Evolutionary conservation across 2,797 vertebrate species (phyloP).

Genomic region (Leptatherina wallacei): DNA sequence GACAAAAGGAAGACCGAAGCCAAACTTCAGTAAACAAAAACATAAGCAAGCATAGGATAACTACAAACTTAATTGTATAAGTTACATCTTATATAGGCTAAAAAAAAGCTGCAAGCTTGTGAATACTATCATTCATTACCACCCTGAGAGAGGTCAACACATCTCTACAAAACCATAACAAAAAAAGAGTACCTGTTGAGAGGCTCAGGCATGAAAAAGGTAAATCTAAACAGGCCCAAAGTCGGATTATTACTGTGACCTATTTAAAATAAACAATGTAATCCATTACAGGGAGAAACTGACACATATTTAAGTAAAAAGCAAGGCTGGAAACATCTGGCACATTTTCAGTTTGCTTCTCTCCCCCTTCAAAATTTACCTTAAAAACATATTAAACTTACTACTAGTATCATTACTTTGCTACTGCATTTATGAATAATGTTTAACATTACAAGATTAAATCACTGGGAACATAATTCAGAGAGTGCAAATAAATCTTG

Average conservation of each 20-base stretch:
- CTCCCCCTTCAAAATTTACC: conserved; percentile 10
- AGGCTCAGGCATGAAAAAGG: conserved; percentile 40
- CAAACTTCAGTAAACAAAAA: conserved; percentile 15
- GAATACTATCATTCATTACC: conserved; percentile 16
- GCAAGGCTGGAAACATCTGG: conserved; percentile 38
- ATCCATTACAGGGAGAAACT: conserved; percentile 26
- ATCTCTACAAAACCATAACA: conserved; percentile 23
- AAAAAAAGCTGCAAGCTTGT: conserved; percentile 11
- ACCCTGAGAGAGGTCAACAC: conserved; percentile 30
- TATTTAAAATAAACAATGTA: conserved; percentile 33
- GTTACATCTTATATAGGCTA: conserved; percentile 21
- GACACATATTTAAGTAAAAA: conserved; percentile 43
- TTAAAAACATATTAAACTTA: conserved; percentile 34
- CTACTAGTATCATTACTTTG: conserved; percentile 37
- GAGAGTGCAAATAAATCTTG: conserved; percentile 49
- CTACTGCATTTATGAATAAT: conserved; percentile 50
- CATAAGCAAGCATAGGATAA: conserved; percentile 18
- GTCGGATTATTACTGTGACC: conserved; percentile 11
- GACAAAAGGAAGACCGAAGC: conserved; percentile 20
- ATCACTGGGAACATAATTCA: conserved; percentile 41
- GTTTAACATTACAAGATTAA: conserved; percentile 34
- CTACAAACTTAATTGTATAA: conserved; percentile 25
- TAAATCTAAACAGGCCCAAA: conserved; percentile 16
- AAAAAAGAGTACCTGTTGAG: conserved; percentile 25
- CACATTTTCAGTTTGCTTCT: conserved; percentile 6